Base-by-base conservation (phyloP, 1,140 invertebrate genomes). In the Nephotettix cincticeps region DNA sequence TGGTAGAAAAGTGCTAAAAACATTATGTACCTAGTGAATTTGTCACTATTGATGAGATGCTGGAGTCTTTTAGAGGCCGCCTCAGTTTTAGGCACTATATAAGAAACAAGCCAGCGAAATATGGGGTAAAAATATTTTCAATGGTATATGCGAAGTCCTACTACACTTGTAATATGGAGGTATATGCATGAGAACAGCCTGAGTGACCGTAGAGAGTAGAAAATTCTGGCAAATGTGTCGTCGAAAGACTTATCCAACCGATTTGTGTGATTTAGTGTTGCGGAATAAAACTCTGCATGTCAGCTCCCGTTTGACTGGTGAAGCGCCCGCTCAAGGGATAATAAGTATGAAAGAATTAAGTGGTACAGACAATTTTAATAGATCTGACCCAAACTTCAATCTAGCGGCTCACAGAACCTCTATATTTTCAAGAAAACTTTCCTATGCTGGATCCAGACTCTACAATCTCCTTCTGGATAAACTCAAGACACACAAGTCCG, bases 11-110 rank as follows among this genome's bases (percentile, higher is more conserved):
- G 2, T 82, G 78, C 72, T 68, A 79, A 54, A 74, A 77, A 80
- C 77, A 74, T 1, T 81, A 79, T 66, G 70, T 72, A 30, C 69
- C 74, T n/a, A 68, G 72, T 56, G 76, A 79, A 71, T 75, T 75
- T 21, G 71, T 80, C 6, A 81, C 78, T 19, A 77, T 82, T 28
- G 82, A 84, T 72, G 80, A 84, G 73, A 81, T 78, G 74, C 73
- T 84, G 1, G 69, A 77, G 68, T 69, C 69, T 14, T 83, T 63
- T 36, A 82, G 65, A 21, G 81, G 80, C 28, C 67, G 78, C n/a
- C 82, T 79, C 69, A 4, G 19, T n/a, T 84, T 83, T 54, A 21
- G 47, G 0, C 79, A 81, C 65, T 82, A 79, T 68, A 81, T 83
- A 13, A 77, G 79, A 17, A 76, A 69, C 17, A 84, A 83, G 73